Conservation (phyloP, 2,113 vertebrate species). For the Balaenoptera acutorostrata region DNA sequence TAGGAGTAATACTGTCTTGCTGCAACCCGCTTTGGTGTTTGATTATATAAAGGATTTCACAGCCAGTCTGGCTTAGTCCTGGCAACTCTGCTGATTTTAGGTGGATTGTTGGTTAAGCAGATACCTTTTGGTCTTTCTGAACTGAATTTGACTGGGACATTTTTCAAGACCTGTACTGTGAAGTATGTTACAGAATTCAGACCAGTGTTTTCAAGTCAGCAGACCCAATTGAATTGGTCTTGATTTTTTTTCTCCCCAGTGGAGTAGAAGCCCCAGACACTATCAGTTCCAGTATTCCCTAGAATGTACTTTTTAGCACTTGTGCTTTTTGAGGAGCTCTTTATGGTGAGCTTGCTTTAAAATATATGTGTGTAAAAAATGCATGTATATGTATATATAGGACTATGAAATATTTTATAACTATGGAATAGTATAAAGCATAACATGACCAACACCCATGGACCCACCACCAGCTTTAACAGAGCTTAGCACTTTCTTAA, state of each 20-base stretch:
- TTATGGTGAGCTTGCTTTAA: neutral
- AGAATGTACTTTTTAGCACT: neutral
- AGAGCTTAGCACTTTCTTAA: slow-evolving; percentile 5
- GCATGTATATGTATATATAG: neutral
- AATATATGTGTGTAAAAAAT: neutral
- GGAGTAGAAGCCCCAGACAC: neutral
- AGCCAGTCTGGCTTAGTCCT: neutral
- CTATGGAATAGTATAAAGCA: neutral
- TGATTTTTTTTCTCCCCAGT: neutral
- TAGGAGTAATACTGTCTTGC: neutral
- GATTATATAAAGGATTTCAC: neutral
- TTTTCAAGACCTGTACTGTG: slow-evolving; percentile 6
- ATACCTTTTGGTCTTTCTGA: neutral
- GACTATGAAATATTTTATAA: neutral
- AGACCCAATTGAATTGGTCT: neutral
- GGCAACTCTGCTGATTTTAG: neutral
- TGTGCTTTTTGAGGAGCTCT: neutral
- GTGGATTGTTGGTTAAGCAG: slow-evolving; percentile 1
- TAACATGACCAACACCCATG: neutral
- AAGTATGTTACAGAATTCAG: neutral
- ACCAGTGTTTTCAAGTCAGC: slow-evolving; percentile 6
- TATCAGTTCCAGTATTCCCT: neutral
- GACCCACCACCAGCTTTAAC: neutral
- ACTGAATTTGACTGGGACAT: neutral
- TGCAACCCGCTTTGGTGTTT: neutral